phyloP scores from a whole-genome alignment of 2,888 invertebrate genomes.

The Mimumesa dahlbomi region DNA sequence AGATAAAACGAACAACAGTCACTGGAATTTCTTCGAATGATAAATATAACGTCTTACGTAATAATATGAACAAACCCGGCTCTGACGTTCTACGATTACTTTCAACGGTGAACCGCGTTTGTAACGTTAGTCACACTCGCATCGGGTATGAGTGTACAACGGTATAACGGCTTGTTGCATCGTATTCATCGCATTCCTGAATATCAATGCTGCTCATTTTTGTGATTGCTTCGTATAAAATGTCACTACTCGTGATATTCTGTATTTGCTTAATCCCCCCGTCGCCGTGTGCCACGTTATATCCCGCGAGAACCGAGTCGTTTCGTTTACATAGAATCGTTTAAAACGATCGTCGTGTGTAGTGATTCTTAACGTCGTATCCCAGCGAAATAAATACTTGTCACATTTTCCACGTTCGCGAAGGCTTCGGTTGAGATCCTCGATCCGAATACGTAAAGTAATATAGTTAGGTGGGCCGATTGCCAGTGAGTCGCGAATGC shows the following conservation, averaged over 20 bases:
- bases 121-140: conserved; percentile 10
- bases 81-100: conserved; percentile 23
- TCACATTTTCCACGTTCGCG: no score
- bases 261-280: no score
- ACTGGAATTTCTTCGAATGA: background rate
- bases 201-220: conserved; percentile 45
- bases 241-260: no score
- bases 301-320: background rate
- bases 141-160: conserved; percentile 17
- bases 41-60: conserved; percentile 39
- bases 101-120: conserved; percentile 31
- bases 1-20: no score
- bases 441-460: conserved; percentile 42
- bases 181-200: conserved; percentile 53
- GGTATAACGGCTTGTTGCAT: conserved; percentile 30
- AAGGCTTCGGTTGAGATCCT: conserved; percentile 43
- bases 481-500: conserved; percentile 64
- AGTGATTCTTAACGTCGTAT: no score
- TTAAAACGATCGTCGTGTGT: no score
- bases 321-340: no score
- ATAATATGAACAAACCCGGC: conserved; percentile 42
- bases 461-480: conserved; percentile 67
- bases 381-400: no score
- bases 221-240: conserved; percentile 11
- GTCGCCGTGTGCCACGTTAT: no score